Evolutionary conservation across 2,113 vertebrate genomes (phyloP).

Genomic region (Pelobates fuscus): DNA sequence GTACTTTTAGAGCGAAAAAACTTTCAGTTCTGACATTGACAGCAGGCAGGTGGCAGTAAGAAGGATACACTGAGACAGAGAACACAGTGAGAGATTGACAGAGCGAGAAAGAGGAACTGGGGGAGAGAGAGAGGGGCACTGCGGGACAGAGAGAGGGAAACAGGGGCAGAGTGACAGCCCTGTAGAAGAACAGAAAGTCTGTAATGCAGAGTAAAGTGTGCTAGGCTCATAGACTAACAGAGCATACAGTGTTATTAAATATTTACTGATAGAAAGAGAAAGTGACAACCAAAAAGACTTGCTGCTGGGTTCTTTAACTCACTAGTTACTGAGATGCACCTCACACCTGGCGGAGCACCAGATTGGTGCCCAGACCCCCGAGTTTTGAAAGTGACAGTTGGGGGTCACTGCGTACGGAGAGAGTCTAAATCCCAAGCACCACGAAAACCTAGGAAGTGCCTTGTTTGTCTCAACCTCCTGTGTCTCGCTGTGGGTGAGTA

Average conservation of each 20-base stretch:
- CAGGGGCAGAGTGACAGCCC: not conserved
- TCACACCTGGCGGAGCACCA: constrained; percentile 35
- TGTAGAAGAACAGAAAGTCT: not conserved
- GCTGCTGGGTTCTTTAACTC: not conserved
- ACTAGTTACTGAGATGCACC: constrained; percentile 20
- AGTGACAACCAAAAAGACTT: not conserved
- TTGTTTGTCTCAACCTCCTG: constrained; percentile 32
- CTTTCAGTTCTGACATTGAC: not conserved
- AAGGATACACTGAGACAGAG: no score
- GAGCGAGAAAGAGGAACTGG: not conserved
- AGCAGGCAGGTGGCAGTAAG: not conserved
- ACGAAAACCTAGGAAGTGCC: constrained; percentile 3
- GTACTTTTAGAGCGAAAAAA: not conserved
- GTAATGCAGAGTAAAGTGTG: no score
- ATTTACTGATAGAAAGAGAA: not conserved
- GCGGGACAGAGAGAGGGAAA: not conserved
- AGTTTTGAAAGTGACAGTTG: constrained; percentile 42
- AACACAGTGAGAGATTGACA: no score
- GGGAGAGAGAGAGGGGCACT: not conserved
- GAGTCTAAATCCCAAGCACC: constrained; percentile 9
- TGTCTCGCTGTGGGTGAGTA: constrained; percentile 39
- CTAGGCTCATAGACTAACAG: no score
- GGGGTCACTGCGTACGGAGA: constrained; percentile 37
- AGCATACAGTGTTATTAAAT: no score
- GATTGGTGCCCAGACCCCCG: constrained; percentile 47